Percentiles rank a stretch among this genome's conserved stretches.
phyloP scores from a whole-genome alignment of 2,888 invertebrate species.

The Minunthozetes semirufus region DNA sequence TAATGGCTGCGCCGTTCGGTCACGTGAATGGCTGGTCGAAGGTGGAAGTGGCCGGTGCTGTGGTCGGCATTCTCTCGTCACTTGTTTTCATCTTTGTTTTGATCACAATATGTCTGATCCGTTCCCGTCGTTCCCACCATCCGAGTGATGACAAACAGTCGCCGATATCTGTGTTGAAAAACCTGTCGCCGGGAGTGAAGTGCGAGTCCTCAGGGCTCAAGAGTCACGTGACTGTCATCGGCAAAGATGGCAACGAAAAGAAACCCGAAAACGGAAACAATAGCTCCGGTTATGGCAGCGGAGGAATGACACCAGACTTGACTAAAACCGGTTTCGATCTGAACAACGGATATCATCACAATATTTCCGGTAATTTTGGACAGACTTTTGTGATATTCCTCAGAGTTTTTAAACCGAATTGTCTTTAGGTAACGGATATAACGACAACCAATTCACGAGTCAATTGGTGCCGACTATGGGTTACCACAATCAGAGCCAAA shows the following conservation, averaged over 20 bases:
- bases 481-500: slow-evolving; percentile 21
- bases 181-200: slow-evolving; percentile 18
- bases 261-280: slow-evolving; percentile 42
- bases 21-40: slow-evolving; percentile 63
- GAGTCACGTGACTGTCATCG: slow-evolving; percentile 29
- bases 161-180: slow-evolving; percentile 29
- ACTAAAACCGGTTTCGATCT: slow-evolving; percentile 20
- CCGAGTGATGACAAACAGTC: slow-evolving; percentile 23
- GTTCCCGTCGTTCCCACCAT: slow-evolving; percentile 12
- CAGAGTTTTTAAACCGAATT: neutral
- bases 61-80: slow-evolving; percentile 60
- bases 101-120: slow-evolving; percentile 55
- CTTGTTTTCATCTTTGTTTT: slow-evolving; percentile 52
- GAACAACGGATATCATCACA: slow-evolving; percentile 20
- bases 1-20: slow-evolving; percentile 58
- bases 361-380: slow-evolving; percentile 10
- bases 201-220: slow-evolving; percentile 8
- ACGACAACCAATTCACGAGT: neutral
- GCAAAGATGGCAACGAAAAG: slow-evolving; percentile 40
- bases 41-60: slow-evolving; percentile 63
- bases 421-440: slow-evolving; percentile 14
- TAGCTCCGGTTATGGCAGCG: slow-evolving; percentile 40
- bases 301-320: slow-evolving; percentile 21
- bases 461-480: slow-evolving; percentile 15
- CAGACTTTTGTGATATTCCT: neutral